Evolutionary conservation across 2,113 vertebrate species (phyloP).

Genomic region (Bucco capensis): DNA sequence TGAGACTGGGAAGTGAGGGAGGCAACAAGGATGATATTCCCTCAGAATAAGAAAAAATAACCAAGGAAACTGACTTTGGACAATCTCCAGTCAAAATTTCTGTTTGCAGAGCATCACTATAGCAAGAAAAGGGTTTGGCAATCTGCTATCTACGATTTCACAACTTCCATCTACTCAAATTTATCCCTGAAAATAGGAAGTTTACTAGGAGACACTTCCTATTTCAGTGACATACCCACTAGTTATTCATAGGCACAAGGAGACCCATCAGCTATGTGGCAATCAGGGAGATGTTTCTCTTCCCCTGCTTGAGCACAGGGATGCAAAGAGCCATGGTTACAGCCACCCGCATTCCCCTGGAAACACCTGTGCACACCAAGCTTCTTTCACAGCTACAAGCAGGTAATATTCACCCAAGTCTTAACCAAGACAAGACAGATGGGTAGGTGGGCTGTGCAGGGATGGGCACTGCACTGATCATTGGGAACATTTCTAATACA

Average conservation of each 20-base stretch:
- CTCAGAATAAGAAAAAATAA: not conserved
- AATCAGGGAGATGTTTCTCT: not conserved
- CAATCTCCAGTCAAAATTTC: not conserved
- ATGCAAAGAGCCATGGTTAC: not conserved
- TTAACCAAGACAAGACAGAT: not conserved
- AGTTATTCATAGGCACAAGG: not conserved
- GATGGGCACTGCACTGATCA: not conserved
- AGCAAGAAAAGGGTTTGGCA: not conserved
- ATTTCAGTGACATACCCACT: not conserved
- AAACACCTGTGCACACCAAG: not conserved
- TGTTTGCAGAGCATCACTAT: not conserved
- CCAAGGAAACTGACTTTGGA: not conserved
- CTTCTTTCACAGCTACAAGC: not conserved
- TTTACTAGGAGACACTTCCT: not conserved
- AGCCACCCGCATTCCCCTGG: not conserved
- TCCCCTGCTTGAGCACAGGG: not conserved
- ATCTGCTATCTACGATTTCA: slow-evolving; percentile 18
- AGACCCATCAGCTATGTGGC: not conserved
- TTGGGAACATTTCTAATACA: not conserved
- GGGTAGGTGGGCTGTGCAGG: not conserved
- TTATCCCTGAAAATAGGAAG: not conserved
- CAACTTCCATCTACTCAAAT: not conserved
- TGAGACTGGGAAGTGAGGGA: too few relatives aligned
- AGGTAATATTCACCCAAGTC: not conserved
- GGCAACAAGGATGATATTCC: too few relatives aligned